A percentile compares a stretch with the other conserved stretches of the same genome.
Evolutionary conservation across 2,888 invertebrate genomes (phyloP).

Genomic region (Tinea trinotella): DNA sequence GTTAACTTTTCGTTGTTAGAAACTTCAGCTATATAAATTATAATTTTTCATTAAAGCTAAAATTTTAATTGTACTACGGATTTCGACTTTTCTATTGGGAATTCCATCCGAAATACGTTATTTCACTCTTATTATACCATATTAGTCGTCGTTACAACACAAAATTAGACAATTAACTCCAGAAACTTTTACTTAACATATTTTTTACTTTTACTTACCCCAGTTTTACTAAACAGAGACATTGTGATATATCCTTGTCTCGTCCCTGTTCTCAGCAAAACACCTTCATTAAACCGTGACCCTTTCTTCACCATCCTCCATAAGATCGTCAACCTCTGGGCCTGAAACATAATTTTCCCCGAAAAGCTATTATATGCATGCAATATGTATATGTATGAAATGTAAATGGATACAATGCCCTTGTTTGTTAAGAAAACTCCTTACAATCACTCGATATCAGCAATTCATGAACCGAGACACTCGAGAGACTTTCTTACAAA

Average conservation of each 20-base stretch:
- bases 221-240: conserved; percentile 5
- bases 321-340: conserved; percentile 25
- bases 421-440: conserved; percentile 44
- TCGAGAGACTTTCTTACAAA: conserved; percentile 27
- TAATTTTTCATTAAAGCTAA: background rate
- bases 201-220: background rate
- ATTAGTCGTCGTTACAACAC: background rate
- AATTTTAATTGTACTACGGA: background rate
- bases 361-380: conserved; percentile 29
- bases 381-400: conserved; percentile 23
- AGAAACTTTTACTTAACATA: conserved; percentile 2
- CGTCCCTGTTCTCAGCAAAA: conserved; percentile 20
- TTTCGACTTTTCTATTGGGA: conserved; percentile 1
- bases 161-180: conserved; percentile 1
- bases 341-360: conserved; percentile 29
- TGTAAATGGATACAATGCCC: conserved; percentile 43
- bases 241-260: background rate
- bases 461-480: conserved; percentile 49
- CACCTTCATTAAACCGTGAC: conserved; percentile 33
- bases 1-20: background rate
- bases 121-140: background rate
- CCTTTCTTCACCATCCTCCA: conserved; percentile 25
- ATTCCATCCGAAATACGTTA: background rate
- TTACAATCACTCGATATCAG: conserved; percentile 48
- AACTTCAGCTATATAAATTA: background rate